Evolutionary conservation across 2,888 invertebrate genomes (phyloP), one percentile per base, ranked within the genome.

Genomic region (Adela reaumurella): DNA sequence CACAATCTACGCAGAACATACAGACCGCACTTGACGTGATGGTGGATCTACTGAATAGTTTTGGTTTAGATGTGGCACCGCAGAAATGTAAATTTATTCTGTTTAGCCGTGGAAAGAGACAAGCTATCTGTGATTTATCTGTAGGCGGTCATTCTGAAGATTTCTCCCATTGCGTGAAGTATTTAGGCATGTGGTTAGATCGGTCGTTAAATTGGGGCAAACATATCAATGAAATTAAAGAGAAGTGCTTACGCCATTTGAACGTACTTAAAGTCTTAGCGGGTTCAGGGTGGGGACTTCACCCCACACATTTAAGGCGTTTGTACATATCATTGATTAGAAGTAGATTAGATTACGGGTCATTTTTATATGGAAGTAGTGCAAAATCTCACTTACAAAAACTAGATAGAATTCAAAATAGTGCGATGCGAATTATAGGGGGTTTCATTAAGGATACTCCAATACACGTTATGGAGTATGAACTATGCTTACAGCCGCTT

Each of bases 291-390:
- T 59, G 58, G 58, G 58, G 56, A 1, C 17, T 58, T 2, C 59
- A 58, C 49, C 59, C 54, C 1, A 52, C 42, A 28, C 53, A 59
- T 51, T 46, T 57, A 2, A 20, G 57, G 43, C 41, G 50, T n/a
- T 14, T 59, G 2, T 59, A 59, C 46, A 55, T 61, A 2, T 17
- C 57, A 5, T 18, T 58, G 4, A 54, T 59, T 42, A 45, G 59
- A 17, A 59, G 58, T 46, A 46, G 59, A 20, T 17, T 60, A 0
- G 58, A 59, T 45, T 58, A 56, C 47, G 56, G 48, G 1, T 28
- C 54, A 29, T 57, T 53, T 48, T 28, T 59, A 1, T 55, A 52
- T 45, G 54, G 50, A 4, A 55, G 43, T 28, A 51, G 53, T 28
- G 20, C 43, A 16, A 49, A 56, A 46, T 51, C 44, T 3, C 44